These are phyloP conservation scores for Antheraea yamamai DNA, from an alignment of 2,888 invertebrate genomes.

Conservation along the genomic window DNA sequence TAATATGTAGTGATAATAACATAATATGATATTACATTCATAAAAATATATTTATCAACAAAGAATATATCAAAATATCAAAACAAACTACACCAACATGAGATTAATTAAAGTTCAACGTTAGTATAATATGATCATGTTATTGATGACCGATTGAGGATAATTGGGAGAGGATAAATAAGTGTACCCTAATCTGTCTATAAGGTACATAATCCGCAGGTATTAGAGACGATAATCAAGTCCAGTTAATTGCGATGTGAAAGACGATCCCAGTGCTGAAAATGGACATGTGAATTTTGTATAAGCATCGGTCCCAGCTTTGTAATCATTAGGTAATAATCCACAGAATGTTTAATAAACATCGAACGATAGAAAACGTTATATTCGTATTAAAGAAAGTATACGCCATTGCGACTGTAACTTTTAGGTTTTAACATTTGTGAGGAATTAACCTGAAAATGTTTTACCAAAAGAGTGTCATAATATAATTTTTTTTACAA, in stretches of 20 bases:
- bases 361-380: neutral
- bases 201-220: conserved; percentile 18
- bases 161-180: conserved; percentile 22
- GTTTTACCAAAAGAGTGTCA: too few relatives aligned
- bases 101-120: conserved; percentile 9
- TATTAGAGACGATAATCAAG: conserved; percentile 15
- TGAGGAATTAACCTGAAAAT: too few relatives aligned
- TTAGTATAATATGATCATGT: conserved; percentile 7
- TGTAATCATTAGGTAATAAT: conserved; percentile 2
- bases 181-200: conserved; percentile 18
- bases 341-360: neutral
- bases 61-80: neutral
- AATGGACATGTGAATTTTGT: neutral
- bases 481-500: too few relatives aligned
- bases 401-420: too few relatives aligned
- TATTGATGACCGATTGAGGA: conserved; percentile 19
- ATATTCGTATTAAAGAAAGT: neutral
- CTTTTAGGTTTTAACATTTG: too few relatives aligned
- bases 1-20: too few relatives aligned
- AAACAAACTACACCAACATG: neutral
- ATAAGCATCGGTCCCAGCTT: neutral
- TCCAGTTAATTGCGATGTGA: conserved; percentile 18
- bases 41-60: neutral
- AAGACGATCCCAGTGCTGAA: conserved; percentile 11
- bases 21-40: neutral